phyloP scores from a whole-genome alignment of 64 coral and sea anemone genomes.

The Porites lutea region DNA sequence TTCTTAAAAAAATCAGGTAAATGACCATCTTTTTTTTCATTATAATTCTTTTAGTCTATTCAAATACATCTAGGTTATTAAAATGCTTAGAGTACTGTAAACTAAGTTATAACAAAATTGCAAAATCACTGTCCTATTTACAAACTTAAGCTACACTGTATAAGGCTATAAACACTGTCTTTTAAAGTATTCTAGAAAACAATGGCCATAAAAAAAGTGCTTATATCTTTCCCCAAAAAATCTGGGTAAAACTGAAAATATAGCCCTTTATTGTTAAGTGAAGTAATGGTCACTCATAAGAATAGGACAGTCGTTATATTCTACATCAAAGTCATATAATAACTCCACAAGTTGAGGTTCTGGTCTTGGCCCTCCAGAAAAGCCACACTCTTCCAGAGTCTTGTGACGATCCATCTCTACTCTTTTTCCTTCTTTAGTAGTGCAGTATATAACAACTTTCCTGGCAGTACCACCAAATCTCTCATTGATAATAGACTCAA shows the following conservation, averaged over 20 bases:
- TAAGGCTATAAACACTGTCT: no score
- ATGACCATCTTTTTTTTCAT: no score
- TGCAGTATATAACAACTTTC: conserved; percentile 84
- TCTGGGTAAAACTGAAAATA: no score
- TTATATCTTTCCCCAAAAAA: no score
- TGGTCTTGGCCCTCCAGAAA: conserved; percentile 77
- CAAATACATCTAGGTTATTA: no score
- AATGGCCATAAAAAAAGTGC: background rate
- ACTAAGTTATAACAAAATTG: no score
- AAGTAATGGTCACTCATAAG: conserved; percentile 98
- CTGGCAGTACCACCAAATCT: conserved; percentile 87
- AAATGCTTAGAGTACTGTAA: no score
- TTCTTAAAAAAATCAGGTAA: no score
- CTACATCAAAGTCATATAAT: conserved; percentile 94
- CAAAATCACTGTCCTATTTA: no score
- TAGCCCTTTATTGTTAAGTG: conserved; percentile 21
- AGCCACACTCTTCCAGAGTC: conserved; percentile 91
- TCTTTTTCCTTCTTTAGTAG: conserved; percentile 70
- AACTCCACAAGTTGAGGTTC: conserved; percentile 91
- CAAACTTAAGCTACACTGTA: no score
- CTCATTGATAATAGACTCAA: conserved; percentile 74
- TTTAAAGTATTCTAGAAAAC: background rate
- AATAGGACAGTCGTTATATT: conserved; percentile 96
- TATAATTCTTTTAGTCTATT: no score
- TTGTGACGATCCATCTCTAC: conserved; percentile 77